These are phyloP conservation scores for Hymenopus coronatus DNA, from an alignment of 2,888 invertebrate genomes.

Conservation along the genomic window DNA sequence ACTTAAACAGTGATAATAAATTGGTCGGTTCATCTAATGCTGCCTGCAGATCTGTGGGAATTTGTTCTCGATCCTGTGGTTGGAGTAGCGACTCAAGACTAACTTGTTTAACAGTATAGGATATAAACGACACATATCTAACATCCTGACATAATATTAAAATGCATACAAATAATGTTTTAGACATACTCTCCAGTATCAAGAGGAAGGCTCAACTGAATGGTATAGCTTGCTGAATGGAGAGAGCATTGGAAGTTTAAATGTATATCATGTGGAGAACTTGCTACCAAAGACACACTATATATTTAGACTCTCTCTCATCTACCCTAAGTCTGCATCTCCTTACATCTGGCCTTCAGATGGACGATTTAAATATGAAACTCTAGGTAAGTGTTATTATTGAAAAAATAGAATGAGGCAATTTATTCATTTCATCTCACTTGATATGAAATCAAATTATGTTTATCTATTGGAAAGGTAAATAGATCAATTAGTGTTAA, in stretches of 20 bases:
- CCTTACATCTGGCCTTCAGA: conserved; percentile 71
- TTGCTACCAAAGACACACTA: conserved; percentile 75
- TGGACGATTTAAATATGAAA: conserved; percentile 69
- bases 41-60: no score
- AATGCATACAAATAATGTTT: neutral
- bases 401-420: neutral
- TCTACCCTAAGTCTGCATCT: conserved; percentile 58
- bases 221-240: conserved; percentile 42
- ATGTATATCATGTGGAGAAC: conserved; percentile 40
- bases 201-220: conserved; percentile 48
- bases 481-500: no score
- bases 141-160: no score
- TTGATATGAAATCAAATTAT: no score
- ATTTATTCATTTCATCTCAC: no score
- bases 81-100: no score
- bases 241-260: neutral
- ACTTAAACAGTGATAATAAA: no score
- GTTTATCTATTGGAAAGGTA: no score
- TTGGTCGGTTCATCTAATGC: no score
- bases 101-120: no score
- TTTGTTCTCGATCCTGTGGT: no score
- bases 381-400: conserved; percentile 56
- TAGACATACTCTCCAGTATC: conserved; percentile 52
- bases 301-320: conserved; percentile 64
- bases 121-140: no score